Base-by-base conservation (phyloP, 1,140 invertebrate genomes). In the Micrasema minimum region DNA sequence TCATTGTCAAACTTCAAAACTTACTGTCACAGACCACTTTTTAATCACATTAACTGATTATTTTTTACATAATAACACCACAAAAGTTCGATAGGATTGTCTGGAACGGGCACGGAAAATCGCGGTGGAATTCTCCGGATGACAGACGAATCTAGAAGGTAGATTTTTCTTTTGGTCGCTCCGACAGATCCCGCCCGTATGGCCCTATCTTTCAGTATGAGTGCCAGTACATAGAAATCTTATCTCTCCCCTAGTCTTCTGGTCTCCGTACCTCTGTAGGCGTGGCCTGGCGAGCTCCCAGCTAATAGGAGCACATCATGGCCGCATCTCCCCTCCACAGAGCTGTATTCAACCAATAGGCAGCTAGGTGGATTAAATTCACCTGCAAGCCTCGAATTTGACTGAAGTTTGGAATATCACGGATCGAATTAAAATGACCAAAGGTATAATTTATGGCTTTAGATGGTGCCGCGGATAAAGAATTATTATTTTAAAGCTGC, bases 401-500 rank as follows among this genome's bases (percentile, higher is more conserved):
- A 53, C 48, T 69, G 18, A 53, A 69, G 55, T 75, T 59, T 31
- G 69, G 48, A 50, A 66, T 69, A 75, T 75, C 71, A 75, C 69
- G 61, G 66, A 69, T 50, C 50, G 65, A 75, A 75, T 75, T 75
- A 75, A 75, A 75, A 69, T 71, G 69, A 71, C 72, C 72, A 69
- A 61, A 65, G 59, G 66, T 65, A 71, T 75, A 75, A 75, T 75
- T 74, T 74, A 74, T 45, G 66, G 57, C 41, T n/a, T 22, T 51
- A 41, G 67, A 69, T 61, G 68, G 50, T 61, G 46, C 37, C 57
- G 71, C 64, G 59, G 67, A 72, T 72, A 67, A 72, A 72, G 31
- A 68, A 72, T 72, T 72, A 62, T 55, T 50, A 67, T 51, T 55
- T 41, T 55, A 35, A 67, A 43, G 59, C 48, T 16, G 65, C 65